Base-by-base conservation (phyloP, 2,888 invertebrate species). In the Aleiodes leptofemur region DNA sequence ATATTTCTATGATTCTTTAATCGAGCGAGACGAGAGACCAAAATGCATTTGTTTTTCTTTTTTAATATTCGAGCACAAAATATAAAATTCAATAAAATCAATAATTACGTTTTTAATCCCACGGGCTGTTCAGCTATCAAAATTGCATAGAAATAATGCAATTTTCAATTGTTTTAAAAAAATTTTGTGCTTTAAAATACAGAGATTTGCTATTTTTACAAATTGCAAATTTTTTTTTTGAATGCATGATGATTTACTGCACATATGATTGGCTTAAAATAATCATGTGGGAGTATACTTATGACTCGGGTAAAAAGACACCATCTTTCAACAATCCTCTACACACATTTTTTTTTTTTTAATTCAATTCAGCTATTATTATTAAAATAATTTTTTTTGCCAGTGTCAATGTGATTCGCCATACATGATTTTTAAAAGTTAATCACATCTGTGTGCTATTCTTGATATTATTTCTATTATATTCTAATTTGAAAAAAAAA, bases 111-210 rank as follows among this genome's bases (percentile, higher is more conserved):
- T 84, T 86, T 86, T 23, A 23, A 83, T 84, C 84, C 85, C 85
- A 83, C 85, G 85, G 85, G 86, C 84, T 84, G 77, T 81, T 77
- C 82, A 84, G 83, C 83, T 84, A 80, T 80, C 77, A 77, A 80
- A 79, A 77, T 80, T 61, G 11, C 43, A 59, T 2, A 59, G 34
- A 29, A 82, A 81, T 83, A 83, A 83, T 84, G 82, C 83, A 43
- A 16, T 61, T n/a, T 61, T 38, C n/a, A 61, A n/a, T 23, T 84
- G 82, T 80, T 79, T 77, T 82, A 38, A 38, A 38, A 43, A 43
- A 43, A 43, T 9, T 79, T 83, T 78, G 78, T 80, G 77, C 78
- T 77, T 82, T 55, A 78, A 80, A 79, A 77, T 74, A 7, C 23
- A 23, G 9, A 48, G 38, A 9, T 56, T 56, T 56, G 7, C 48